A percentile compares a stretch with the other conserved stretches of the same genome.
phyloP scores from a whole-genome alignment of 92 coral and sea anemone genomes.

The Bergia puertoricense region DNA sequence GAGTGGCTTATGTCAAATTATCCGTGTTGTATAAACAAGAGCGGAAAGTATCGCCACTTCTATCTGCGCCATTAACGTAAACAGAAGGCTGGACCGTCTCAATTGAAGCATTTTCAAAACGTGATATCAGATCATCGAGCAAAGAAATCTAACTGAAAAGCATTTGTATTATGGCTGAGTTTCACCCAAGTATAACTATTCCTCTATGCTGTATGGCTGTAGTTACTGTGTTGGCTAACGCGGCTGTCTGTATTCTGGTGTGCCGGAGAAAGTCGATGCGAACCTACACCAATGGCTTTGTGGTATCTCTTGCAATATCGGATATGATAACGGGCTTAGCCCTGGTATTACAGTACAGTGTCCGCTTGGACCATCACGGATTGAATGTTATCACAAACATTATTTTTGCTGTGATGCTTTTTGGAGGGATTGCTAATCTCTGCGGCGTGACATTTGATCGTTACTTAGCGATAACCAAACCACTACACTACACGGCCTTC shows the following conservation, averaged over 20 bases:
- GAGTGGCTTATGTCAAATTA: not conserved
- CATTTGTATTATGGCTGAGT: not conserved
- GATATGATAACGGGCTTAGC: constrained; percentile 77
- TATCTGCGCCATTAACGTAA: not conserved
- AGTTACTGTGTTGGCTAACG: constrained; percentile 56
- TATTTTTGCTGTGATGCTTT: constrained; percentile 68
- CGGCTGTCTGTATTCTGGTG: constrained; percentile 72
- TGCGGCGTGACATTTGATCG: constrained; percentile 87
- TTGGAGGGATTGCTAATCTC: constrained; percentile 79
- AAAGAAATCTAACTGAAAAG: not conserved
- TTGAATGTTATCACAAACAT: constrained; percentile 63
- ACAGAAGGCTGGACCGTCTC: not conserved
- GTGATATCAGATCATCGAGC: not conserved
- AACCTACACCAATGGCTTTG: constrained; percentile 79
- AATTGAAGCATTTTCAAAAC: not conserved
- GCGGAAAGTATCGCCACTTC: not conserved
- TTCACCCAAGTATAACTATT: constrained; percentile 42
- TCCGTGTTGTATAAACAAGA: not conserved
- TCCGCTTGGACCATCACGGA: constrained; percentile 58
- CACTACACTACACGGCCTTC: constrained; percentile 65
- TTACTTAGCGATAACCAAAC: constrained; percentile 75
- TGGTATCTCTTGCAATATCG: constrained; percentile 82
- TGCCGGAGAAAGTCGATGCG: constrained; percentile 71
- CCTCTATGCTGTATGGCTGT: constrained; percentile 61
- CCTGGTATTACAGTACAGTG: constrained; percentile 70